phyloP scores from a whole-genome alignment of 2,888 invertebrate species.

The Mactromeris polynyma region DNA sequence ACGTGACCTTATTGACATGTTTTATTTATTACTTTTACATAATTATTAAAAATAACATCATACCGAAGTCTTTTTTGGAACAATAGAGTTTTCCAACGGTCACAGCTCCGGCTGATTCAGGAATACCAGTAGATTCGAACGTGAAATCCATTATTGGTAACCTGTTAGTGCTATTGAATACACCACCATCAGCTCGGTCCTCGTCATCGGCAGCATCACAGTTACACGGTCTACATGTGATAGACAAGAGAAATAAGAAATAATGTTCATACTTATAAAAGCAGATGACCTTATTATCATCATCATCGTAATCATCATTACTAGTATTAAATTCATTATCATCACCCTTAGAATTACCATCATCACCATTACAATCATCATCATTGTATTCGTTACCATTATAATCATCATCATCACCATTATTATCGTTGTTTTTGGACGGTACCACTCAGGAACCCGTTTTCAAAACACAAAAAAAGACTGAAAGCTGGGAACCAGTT shows the following conservation, averaged over 20 bases:
- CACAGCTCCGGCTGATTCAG: slow-evolving; percentile 60
- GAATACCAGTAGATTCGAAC: slow-evolving; percentile 42
- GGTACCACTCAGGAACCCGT: too few species aligned
- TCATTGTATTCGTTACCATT: too few species aligned
- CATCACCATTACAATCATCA: not conserved
- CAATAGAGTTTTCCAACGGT: slow-evolving; percentile 81
- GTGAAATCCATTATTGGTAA: slow-evolving; percentile 75
- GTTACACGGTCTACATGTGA: slow-evolving; percentile 77
- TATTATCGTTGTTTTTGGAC: too few species aligned
- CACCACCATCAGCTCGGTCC: slow-evolving; percentile 79
- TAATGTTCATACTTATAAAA: too few species aligned
- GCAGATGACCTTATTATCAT: not conserved
- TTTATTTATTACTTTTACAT: too few species aligned
- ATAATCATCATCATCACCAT: too few species aligned
- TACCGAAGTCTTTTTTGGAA: slow-evolving; percentile 75
- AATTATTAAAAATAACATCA: slow-evolving; percentile 18
- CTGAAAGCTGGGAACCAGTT: too few species aligned
- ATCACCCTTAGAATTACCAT: not conserved
- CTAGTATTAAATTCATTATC: not conserved
- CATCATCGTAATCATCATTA: not conserved
- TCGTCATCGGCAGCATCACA: slow-evolving; percentile 79
- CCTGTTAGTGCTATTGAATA: slow-evolving; percentile 66
- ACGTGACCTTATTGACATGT: too few species aligned
- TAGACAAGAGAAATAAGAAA: not conserved
- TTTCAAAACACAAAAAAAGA: too few species aligned